A percentile compares a stretch with the other conserved stretches of the same genome.
Evolutionary conservation across 2,113 vertebrate genomes (phyloP).

Genomic region (Ictalurus furcatus): DNA sequence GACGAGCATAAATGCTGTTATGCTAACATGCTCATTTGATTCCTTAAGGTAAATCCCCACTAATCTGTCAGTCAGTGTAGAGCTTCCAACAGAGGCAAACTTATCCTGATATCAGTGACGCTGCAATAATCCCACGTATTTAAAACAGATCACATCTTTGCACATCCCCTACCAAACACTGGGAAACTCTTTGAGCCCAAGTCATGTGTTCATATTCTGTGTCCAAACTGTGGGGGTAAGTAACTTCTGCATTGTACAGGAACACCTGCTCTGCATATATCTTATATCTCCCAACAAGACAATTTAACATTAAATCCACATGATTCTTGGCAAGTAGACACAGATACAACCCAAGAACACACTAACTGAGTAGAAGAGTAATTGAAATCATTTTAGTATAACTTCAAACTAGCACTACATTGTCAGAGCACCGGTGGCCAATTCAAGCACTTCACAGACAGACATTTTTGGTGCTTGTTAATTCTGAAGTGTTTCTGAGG

Average conservation of each 20-base stretch:
- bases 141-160: slow-evolving; percentile 56
- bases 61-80: slow-evolving; percentile 32
- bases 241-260: slow-evolving; percentile 24
- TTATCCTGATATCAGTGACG: slow-evolving; percentile 17
- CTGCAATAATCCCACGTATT: slow-evolving; percentile 6
- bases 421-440: slow-evolving; percentile 30
- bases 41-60: slow-evolving; percentile 47
- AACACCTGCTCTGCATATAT: slow-evolving; percentile 21
- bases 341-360: slow-evolving; percentile 16
- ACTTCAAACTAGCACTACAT: slow-evolving; percentile 8
- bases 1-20: slow-evolving; percentile 46
- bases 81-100: slow-evolving; percentile 46
- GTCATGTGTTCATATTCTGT: slow-evolving; percentile 47
- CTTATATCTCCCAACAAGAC: slow-evolving; percentile 19
- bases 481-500: slow-evolving; percentile 38
- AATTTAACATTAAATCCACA: slow-evolving; percentile 46
- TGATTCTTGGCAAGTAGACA: slow-evolving; percentile 49
- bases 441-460: slow-evolving; percentile 42
- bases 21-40: slow-evolving; percentile 51
- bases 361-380: slow-evolving; percentile 4
- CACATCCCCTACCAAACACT: slow-evolving; percentile 67
- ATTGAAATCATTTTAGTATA: slow-evolving; percentile 12
- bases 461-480: background rate
- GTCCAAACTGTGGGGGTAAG: slow-evolving; percentile 11
- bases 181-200: slow-evolving; percentile 64